These are phyloP conservation scores for Virgularia gustaviana DNA, from an alignment of 92 coral and sea anemone genomes.

Conservation along the genomic window DNA sequence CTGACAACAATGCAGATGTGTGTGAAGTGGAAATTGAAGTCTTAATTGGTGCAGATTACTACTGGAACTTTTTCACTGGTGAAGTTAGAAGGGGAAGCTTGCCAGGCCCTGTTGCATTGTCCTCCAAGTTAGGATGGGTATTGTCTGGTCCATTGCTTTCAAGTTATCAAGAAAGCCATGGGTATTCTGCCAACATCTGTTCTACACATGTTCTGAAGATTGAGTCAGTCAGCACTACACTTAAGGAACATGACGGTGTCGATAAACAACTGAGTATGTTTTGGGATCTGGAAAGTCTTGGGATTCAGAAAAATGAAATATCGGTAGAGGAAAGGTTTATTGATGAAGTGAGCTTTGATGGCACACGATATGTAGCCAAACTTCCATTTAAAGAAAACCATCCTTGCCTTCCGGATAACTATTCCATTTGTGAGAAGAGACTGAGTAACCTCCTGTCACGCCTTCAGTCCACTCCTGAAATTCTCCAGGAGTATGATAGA, in stretches of 20 bases:
- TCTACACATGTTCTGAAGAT: neutral
- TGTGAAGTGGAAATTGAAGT: constrained; percentile 18
- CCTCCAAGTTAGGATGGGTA: neutral
- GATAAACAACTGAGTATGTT: constrained; percentile 16
- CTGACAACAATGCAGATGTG: constrained; percentile 36
- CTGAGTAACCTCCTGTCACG: neutral
- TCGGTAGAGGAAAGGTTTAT: constrained; percentile 45
- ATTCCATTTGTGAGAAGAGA: neutral
- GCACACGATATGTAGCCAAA: constrained; percentile 42
- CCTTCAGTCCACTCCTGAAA: constrained; percentile 32
- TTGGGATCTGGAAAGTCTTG: constrained; percentile 54
- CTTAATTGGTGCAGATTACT: constrained; percentile 38
- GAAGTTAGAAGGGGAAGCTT: constrained; percentile 1
- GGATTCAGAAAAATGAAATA: constrained; percentile 10
- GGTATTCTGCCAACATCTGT: neutral
- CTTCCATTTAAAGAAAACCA: constrained; percentile 54
- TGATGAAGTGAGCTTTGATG: constrained; percentile 24
- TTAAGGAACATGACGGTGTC: neutral
- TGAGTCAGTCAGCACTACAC: neutral
- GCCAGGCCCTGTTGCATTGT: neutral
- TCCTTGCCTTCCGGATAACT: constrained; percentile 51
- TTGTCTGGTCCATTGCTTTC: neutral
- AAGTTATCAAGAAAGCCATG: neutral
- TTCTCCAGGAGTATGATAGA: constrained; percentile 23
- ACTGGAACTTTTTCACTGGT: constrained; percentile 16